These are phyloP conservation scores for Mya arenaria DNA, from an alignment of 1,140 invertebrate genomes.

Conservation along the genomic window DNA sequence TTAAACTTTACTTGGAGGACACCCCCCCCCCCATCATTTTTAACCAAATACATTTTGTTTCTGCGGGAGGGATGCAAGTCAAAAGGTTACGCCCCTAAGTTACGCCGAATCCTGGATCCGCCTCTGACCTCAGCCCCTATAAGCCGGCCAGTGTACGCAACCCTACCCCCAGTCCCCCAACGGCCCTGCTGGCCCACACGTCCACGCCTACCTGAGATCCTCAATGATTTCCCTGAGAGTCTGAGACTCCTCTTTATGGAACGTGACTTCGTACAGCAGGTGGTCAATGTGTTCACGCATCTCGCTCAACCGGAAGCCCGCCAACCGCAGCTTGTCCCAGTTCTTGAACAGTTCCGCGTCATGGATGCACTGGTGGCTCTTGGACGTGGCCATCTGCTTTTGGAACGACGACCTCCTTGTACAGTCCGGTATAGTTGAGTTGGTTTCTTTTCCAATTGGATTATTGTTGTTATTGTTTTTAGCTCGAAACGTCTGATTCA, in stretches of 20 bases:
- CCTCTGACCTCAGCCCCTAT: too few relatives aligned
- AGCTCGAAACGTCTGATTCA: constrained; percentile 49
- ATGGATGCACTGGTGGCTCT: constrained; percentile 43
- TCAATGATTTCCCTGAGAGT: constrained; percentile 55
- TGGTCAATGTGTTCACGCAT: constrained; percentile 51
- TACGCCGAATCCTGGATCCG: too few relatives aligned
- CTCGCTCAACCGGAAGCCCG: constrained; percentile 53
- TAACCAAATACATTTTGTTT: too few relatives aligned
- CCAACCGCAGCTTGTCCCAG: constrained; percentile 52
- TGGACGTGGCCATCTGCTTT: constrained; percentile 32
- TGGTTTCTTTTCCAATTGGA: constrained; percentile 10
- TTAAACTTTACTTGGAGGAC: too few relatives aligned
- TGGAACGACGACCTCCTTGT: constrained; percentile 41
- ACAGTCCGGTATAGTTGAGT: not conserved
- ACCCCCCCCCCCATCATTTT: too few relatives aligned
- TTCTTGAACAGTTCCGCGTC: constrained; percentile 53
- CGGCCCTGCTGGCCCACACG: too few relatives aligned
- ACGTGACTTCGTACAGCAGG: constrained; percentile 48
- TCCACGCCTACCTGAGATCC: constrained; percentile 49
- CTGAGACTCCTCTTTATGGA: constrained; percentile 53
- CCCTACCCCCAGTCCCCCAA: too few relatives aligned
- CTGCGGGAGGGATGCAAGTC: too few relatives aligned
- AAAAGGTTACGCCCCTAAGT: too few relatives aligned
- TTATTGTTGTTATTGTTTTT: constrained; percentile 15
- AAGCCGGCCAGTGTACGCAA: too few relatives aligned